Evolutionary conservation across 2,113 vertebrate species (phyloP).

Genomic region (Phaethon lepturus): DNA sequence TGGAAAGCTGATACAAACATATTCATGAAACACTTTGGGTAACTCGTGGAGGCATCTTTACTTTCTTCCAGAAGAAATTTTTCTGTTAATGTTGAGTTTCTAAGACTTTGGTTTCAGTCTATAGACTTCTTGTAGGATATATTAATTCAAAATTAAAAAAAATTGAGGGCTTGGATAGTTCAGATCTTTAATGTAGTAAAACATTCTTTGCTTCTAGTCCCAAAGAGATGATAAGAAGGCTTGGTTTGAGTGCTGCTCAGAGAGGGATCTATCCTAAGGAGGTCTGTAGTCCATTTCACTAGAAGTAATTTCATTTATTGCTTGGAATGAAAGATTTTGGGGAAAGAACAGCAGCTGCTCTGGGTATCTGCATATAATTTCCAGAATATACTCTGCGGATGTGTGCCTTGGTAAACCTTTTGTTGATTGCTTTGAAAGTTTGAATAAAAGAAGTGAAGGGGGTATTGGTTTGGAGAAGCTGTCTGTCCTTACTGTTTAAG

Average conservation of each 20-base stretch:
- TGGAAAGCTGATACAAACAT: background rate
- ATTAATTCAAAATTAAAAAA: background rate
- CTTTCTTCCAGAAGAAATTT: background rate
- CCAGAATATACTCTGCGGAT: background rate
- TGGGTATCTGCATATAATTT: background rate
- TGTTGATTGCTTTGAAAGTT: background rate
- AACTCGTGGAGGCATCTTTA: background rate
- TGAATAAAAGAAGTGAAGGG: background rate
- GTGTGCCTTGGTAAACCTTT: background rate
- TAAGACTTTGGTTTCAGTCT: background rate
- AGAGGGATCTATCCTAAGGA: background rate
- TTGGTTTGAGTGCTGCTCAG: background rate
- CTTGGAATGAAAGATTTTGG: background rate
- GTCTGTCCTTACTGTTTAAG: background rate
- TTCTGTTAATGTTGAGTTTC: background rate
- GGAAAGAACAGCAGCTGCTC: background rate
- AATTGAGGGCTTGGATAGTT: background rate
- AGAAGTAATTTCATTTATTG: background rate
- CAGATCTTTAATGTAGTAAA: background rate
- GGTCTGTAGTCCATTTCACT: background rate
- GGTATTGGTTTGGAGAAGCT: background rate
- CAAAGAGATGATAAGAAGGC: background rate
- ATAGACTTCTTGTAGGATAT: background rate
- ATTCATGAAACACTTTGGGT: background rate
- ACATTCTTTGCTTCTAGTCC: background rate